Evolutionary conservation across 1,140 invertebrate species (phyloP), one percentile per base, ranked within the genome.

Genomic region (Brachionus calyciflorus): DNA sequence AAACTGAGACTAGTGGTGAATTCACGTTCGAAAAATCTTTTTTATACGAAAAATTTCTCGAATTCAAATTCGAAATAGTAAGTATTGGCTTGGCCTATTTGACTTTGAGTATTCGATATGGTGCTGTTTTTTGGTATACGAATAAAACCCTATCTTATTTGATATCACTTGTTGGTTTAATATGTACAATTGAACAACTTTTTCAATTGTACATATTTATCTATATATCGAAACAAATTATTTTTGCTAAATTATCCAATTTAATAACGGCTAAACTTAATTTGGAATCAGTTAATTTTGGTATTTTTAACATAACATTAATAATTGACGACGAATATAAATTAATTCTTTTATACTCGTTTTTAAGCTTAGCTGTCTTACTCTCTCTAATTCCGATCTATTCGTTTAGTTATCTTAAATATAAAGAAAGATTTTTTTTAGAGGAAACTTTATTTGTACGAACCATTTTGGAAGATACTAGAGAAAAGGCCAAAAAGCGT

Each of bases 151-250:
- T 65, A 2, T 24, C 60, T 21, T 65, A 65, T 44, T 37, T 24
- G 19, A 65, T 65, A 65, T 44, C 37, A n/a, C 21, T 41, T 24
- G 44, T 65, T 12, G 60, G 60, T 65, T 19, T 65, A 10, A 26
- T 65, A 19, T 44, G 41, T 28, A 26, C 41, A n/a, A 4, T 65
- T 4, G 37, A 65, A 65, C 60, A 65, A 12, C 60, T 65, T 26
- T 65, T 44, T 65, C 60, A 65, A 26, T 28, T 65, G 40, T 65
- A 65, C 60, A 44, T 44, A 24, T 28, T 65, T 65, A 26, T 65
- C 3, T 65, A 44, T 41, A 65, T 65, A 65, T 44, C 9, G 1
- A 41, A n/a, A 44, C 37, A 65, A 65, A 65, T 44, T n/a, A 2
- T 65, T 21, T 24, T 65, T n/a, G n/a, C 0, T 10, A 41, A 24